Evolutionary conservation across 2,888 invertebrate species (phyloP).

Genomic region (Xestia c-nigrum): DNA sequence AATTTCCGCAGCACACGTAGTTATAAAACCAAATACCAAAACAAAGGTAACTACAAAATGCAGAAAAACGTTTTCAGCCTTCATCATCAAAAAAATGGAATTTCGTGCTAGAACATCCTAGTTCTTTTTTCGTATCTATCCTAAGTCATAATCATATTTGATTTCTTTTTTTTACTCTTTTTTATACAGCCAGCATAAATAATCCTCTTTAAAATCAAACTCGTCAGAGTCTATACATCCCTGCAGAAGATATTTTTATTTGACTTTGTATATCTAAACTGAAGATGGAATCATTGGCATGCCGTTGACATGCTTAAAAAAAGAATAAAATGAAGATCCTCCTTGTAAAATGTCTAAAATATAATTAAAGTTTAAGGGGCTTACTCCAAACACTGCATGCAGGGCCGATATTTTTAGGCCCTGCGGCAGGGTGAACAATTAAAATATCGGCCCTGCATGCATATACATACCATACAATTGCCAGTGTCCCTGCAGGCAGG

Average conservation of each 20-base stretch:
- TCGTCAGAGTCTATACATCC: not conserved
- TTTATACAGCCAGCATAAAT: slow-evolving; percentile 58
- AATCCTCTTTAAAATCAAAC: not conserved
- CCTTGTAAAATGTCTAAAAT: no score
- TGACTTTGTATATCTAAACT: no score
- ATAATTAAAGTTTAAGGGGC: no score
- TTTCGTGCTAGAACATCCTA: slow-evolving; percentile 59
- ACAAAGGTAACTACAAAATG: slow-evolving; percentile 72
- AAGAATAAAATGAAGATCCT: no score
- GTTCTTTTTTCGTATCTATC: slow-evolving; percentile 79
- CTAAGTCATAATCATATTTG: slow-evolving; percentile 49
- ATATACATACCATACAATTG: no score
- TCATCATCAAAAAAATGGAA: slow-evolving; percentile 70
- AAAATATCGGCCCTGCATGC: no score
- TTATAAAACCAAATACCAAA: slow-evolving; percentile 71
- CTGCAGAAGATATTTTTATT: not conserved
- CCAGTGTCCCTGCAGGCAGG: no score
- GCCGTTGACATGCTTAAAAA: no score
- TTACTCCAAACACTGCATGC: no score
- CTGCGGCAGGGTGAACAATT: no score
- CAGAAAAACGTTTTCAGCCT: slow-evolving; percentile 68
- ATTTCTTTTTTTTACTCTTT: slow-evolving; percentile 46
- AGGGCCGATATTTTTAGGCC: no score
- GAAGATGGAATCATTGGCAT: no score
- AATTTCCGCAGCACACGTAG: slow-evolving; percentile 74